Conservation (phyloP, 2,888 invertebrate species). For the Craniophora ligustri region DNA sequence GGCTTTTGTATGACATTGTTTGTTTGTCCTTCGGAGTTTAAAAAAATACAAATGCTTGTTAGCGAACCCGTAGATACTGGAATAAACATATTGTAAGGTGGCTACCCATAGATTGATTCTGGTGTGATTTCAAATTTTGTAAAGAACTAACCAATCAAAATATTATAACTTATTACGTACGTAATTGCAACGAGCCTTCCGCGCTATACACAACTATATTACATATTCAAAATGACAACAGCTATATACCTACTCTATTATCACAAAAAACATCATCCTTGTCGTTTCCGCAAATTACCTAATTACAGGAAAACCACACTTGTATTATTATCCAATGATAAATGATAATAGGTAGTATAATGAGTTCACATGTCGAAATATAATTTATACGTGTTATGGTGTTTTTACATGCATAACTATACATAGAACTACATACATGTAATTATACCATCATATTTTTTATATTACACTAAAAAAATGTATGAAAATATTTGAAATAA, state of each 20-base stretch:
- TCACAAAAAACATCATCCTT: constrained; percentile 21
- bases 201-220: not conserved
- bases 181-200: not conserved
- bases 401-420: not conserved
- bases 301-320: constrained; percentile 39
- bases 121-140: no score
- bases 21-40: no score
- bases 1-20: no score
- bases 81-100: no score
- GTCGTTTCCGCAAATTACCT: constrained; percentile 38
- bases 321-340: constrained; percentile 25
- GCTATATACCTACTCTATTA: not conserved
- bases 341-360: constrained; percentile 21
- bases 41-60: no score
- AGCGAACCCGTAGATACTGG: no score
- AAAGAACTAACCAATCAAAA: no score
- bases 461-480: no score
- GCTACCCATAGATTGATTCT: no score
- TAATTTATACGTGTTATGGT: constrained; percentile 17
- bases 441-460: not conserved
- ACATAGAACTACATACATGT: not conserved
- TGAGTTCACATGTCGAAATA: constrained; percentile 27
- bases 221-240: constrained; percentile 1
- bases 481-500: no score
- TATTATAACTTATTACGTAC: not conserved